These are phyloP conservation scores for Ptychoptera contaminata DNA, from an alignment of 2,888 invertebrate genomes.

Conservation along the genomic window DNA sequence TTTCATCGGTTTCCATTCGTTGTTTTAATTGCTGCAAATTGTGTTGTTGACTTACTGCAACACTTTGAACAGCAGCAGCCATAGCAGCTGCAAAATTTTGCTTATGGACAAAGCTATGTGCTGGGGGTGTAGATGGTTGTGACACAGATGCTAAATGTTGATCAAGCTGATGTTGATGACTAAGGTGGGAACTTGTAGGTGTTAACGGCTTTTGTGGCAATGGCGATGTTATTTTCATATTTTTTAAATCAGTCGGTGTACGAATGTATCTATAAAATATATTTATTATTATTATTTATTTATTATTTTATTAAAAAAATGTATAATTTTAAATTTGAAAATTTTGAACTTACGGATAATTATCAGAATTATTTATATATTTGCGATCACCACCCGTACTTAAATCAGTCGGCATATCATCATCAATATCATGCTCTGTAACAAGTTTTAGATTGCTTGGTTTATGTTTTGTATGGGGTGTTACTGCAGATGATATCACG, in stretches of 20 bases:
- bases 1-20: neutral
- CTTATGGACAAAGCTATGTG: no score
- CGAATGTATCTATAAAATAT: no score
- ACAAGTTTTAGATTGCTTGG: no score
- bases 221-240: no score
- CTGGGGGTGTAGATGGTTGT: no score
- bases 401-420: constrained; percentile 51
- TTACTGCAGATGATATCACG: neutral
- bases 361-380: neutral
- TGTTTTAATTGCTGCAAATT: no score
- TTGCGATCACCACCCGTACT: constrained; percentile 29
- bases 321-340: neutral
- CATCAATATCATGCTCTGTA: constrained; percentile 34
- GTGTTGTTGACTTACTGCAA: no score
- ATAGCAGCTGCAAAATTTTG: no score
- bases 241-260: no score
- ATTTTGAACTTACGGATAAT: constrained; percentile 27
- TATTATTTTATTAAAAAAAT: neutral
- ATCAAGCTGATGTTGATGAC: neutral
- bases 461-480: neutral
- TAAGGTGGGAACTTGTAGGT: no score
- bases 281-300: neutral
- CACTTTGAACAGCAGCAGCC: no score
- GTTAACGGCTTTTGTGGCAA: no score
- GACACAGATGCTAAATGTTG: neutral